Evolutionary conservation across 2,888 invertebrate genomes (phyloP), one percentile per base, ranked within the genome.

Genomic region (Parochlus steinenii): DNA sequence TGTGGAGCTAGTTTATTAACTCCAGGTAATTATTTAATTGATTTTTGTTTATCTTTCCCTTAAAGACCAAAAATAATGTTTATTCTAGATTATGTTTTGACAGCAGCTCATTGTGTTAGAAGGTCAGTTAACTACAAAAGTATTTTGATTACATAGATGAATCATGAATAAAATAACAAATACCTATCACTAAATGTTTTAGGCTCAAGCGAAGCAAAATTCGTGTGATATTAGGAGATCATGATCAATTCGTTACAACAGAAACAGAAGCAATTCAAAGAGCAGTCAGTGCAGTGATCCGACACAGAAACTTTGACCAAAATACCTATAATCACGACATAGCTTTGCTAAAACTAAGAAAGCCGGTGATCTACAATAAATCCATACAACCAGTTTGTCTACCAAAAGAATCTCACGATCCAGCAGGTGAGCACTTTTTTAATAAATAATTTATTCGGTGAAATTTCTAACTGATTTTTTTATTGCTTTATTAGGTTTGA

Each of bases 311-410:
- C 56, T 86, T 86, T 53, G 82, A 86, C 53, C 71, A 79, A 3
- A 78, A 82, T 48, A 76, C 81, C 0, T 86, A 82, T 52, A 85
- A 85, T 56, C 83, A 86, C 52, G 85, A 86, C 51, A 80, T 86
- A 33, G 85, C 85, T 0, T 56, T 86, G 35, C 58, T 86, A 14
- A 75, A 73, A 47, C 56, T 86, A 12, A 62, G 83, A 19, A 83
- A 81, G 52, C 74, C 82, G 0, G 78, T 85, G 11, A 63, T 64
- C 33, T 85, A 80, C 54, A 72, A 76, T 3, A 59, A 58, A 49
- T 58, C 53, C 18, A 59, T 59, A 14, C 55, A 54, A 44, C 85
- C 85, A 0, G 71, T 85, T 31, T 86, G 85, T 53, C 61, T 86
- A 41, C 85, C 85, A 2, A 47, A 55, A 8, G 48, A 51, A 29